Evolutionary conservation across 2,888 invertebrate species (phyloP).

Genomic region (Hyposoter didymator): DNA sequence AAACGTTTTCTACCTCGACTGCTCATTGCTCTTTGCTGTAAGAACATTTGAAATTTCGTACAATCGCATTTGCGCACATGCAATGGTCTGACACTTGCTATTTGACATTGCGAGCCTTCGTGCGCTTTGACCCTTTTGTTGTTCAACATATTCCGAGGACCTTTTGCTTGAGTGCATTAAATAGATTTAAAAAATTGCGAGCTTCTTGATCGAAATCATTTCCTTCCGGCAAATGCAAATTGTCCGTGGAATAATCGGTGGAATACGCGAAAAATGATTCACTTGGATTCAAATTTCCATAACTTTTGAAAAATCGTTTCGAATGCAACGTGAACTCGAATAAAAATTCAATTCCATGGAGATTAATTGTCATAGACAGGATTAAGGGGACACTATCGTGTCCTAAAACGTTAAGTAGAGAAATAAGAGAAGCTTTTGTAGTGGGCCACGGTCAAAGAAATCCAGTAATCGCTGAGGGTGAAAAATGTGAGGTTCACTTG

Average conservation of each 20-base stretch:
- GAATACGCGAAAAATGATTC: constrained; percentile 24
- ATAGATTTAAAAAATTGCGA: constrained; percentile 18
- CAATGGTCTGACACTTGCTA: constrained; percentile 33
- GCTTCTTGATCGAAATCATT: constrained; percentile 42
- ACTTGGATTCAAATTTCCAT: not conserved
- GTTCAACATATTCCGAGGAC: constrained; percentile 22
- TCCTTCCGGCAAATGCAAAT: constrained; percentile 49
- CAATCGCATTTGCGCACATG: constrained; percentile 48
- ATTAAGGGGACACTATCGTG: not conserved
- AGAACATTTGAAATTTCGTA: constrained; percentile 41
- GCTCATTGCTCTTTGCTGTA: constrained; percentile 19
- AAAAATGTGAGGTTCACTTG: constrained; percentile 3
- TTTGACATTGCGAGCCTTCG: constrained; percentile 32
- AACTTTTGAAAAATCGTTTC: not conserved
- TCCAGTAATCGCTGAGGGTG: not conserved
- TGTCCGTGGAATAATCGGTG: constrained; percentile 39
- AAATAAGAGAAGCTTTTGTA: not conserved
- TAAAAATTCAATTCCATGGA: not conserved
- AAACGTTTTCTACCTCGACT: constrained; percentile 6
- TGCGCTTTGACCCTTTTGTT: constrained; percentile 39
- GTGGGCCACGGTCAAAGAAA: constrained; percentile 18
- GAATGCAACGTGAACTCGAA: not conserved
- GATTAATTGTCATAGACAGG: not conserved
- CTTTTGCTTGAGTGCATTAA: constrained; percentile 15
- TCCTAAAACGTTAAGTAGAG: not conserved